Conservation (phyloP, 2,888 invertebrate species). For the Hanleya hanleyi region DNA sequence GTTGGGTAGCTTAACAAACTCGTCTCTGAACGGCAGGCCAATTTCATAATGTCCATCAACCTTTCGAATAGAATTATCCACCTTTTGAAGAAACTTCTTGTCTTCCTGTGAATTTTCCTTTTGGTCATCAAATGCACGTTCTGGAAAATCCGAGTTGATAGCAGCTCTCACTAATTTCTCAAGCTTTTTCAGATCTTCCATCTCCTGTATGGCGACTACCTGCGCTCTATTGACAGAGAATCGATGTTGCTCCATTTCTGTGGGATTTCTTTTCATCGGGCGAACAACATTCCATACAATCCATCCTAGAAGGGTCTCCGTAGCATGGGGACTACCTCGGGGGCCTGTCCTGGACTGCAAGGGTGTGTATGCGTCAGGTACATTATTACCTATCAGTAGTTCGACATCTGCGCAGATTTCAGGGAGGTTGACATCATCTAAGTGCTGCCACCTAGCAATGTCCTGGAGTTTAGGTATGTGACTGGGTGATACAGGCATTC, state of each 20-base stretch:
- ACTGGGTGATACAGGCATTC: slow-evolving; percentile 19
- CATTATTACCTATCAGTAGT: no score
- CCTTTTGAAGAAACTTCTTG: slow-evolving; percentile 11
- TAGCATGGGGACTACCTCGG: no score
- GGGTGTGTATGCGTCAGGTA: no score
- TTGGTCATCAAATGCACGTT: slow-evolving; percentile 17
- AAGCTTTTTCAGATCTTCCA: slow-evolving; percentile 12
- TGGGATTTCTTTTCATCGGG: no score
- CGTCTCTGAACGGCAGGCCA: slow-evolving; percentile 15
- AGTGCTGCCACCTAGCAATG: slow-evolving; percentile 26
- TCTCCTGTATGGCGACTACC: slow-evolving; percentile 7
- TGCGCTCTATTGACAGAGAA: slow-evolving; percentile 15
- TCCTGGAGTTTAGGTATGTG: slow-evolving; percentile 28
- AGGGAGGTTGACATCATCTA: slow-evolving; percentile 17
- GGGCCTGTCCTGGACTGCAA: no score
- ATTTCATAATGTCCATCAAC: slow-evolving; percentile 20
- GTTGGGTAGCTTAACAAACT: slow-evolving; percentile 9
- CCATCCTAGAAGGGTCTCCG: no score
- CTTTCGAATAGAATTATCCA: slow-evolving; percentile 8
- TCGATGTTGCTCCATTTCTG: not conserved
- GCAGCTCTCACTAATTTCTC: slow-evolving; percentile 19
- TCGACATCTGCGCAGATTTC: no score
- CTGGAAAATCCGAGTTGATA: slow-evolving; percentile 33
- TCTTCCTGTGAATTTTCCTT: slow-evolving; percentile 17
- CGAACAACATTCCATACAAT: not conserved